Evolutionary conservation across 2,797 vertebrate species (phyloP).

Genomic region (Cynodonichthys magdalenae): DNA sequence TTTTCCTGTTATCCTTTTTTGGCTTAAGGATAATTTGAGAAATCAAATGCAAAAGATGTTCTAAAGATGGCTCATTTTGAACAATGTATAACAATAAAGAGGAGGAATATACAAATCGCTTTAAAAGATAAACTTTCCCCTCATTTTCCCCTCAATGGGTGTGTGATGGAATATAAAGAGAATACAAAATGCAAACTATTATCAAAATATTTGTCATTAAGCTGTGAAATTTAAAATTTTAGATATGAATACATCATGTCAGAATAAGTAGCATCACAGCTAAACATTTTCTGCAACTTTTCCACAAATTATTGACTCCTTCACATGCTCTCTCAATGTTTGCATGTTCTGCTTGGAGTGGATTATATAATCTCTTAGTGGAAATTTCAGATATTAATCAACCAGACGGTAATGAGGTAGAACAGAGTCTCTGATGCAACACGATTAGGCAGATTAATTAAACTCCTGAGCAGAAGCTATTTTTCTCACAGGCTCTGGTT

Average conservation of each 20-base stretch:
- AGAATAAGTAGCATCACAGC: not conserved
- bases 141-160: not conserved
- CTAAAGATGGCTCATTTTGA: not conserved
- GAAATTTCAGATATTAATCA: conserved; percentile 41
- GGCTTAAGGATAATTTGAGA: not conserved
- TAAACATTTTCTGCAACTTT: not conserved
- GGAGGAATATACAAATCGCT: not conserved
- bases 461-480: conserved; percentile 29
- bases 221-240: not conserved
- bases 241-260: not conserved
- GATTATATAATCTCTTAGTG: conserved; percentile 21
- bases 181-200: not conserved
- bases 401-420: conserved; percentile 46
- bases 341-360: not conserved
- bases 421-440: conserved; percentile 53
- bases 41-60: not conserved
- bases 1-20: not conserved
- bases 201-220: not conserved
- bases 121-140: conserved; percentile 4
- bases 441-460: conserved; percentile 42
- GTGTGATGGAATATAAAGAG: no score
- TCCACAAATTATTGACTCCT: not conserved
- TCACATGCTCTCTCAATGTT: not conserved
- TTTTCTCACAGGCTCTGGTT: conserved; percentile 37
- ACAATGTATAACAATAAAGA: not conserved